Evolutionary conservation across 1,140 invertebrate species (phyloP).

Genomic region (Diprion similis): DNA sequence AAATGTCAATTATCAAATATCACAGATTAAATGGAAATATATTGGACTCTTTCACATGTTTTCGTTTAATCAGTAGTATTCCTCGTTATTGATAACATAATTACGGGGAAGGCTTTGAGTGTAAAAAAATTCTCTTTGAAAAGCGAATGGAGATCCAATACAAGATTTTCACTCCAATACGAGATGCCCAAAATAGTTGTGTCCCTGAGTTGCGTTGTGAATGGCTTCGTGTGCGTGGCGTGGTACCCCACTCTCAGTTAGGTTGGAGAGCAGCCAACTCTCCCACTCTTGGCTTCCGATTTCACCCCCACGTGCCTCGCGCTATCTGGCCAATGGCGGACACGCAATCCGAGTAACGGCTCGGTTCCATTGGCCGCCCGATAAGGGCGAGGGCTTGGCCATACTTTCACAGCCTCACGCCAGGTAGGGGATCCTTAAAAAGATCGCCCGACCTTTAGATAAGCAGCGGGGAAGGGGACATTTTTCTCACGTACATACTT

Average conservation of each 20-base stretch:
- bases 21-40: too few relatives aligned
- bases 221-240: not conserved
- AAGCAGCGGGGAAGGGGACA: not conserved
- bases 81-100: too few relatives aligned
- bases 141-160: too few relatives aligned
- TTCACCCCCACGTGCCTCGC: conserved; percentile 3
- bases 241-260: not conserved
- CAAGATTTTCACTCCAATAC: too few relatives aligned
- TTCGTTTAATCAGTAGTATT: too few relatives aligned
- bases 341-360: not conserved
- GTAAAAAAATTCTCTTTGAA: too few relatives aligned
- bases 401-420: not conserved
- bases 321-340: not conserved
- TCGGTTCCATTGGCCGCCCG: not conserved
- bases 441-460: conserved; percentile 5
- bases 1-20: too few relatives aligned
- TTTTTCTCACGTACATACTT: not conserved
- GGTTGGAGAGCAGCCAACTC: conserved; percentile 1
- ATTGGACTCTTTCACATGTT: too few relatives aligned
- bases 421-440: conserved; percentile 15
- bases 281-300: conserved; percentile 9
- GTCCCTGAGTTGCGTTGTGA: not conserved
- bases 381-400: conserved; percentile 17
- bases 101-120: too few relatives aligned
- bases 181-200: not conserved